Evolutionary conservation across 2,888 invertebrate species (phyloP), one percentile per base, ranked within the genome.

Genomic region (Pocota personata): DNA sequence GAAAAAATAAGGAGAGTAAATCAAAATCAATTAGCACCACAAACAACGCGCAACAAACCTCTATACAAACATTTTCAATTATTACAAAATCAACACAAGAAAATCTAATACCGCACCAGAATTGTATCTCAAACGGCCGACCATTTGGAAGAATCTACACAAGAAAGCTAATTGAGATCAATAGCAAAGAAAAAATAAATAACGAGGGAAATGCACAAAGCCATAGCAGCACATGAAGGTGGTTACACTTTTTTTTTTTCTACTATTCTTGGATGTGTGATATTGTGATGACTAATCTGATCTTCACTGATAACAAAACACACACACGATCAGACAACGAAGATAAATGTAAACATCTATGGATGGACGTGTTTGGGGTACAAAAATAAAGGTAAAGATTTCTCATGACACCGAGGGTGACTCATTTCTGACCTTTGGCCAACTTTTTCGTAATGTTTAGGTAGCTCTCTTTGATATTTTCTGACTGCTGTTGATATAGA

Each of bases 221-320:
- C n/a, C n/a, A 32, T 24, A 64, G 48, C 14, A 32, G 24, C 40
- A 19, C 16, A 48, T 32, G 21, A 16, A 27, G 48, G 52, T 64
- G 52, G 64, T 32, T 16, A 57, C 27, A 1, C 21, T 12, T 24
- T 24, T 24, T 24, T 24, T 24, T 24, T 24, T 24, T 24, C 4
- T 24, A 24, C 24, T 24, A 8, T 40, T 19, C 16, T 12, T 27
- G 35, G 43, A 37, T 46, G 48, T 69, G 32, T 78, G 78, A 79
- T 83, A 67, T 83, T 79, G 37, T 62, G 84, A 84, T 84, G 84
- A 84, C 84, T 84, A 84, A 84, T 84, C 84, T 84, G 84, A 84
- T 84, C 75, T 64, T 66, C 21, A 57, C 32, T 80, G 84, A 84
- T 84, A 84, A 79, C 62, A 64, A 66, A 72, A 69, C 64, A 75